Conservation (phyloP, 2,797 vertebrate species). For the Carapus acus region DNA sequence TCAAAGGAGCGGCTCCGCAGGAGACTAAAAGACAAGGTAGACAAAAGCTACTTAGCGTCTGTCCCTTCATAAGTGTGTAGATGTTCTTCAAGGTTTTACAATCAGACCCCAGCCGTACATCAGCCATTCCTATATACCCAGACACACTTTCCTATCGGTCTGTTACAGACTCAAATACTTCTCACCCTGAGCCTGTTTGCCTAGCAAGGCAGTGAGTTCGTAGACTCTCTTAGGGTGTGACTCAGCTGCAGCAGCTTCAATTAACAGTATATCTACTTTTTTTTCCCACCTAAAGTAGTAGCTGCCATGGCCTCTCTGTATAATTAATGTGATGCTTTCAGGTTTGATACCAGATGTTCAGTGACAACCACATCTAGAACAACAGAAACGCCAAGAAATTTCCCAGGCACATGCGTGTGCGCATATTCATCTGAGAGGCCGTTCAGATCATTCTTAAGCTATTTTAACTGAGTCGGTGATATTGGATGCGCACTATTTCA, state of each 20-base stretch:
- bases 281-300: no score
- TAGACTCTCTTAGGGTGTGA: constrained; percentile 27
- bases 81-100: constrained; percentile 32
- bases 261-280: no score
- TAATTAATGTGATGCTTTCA: no score
- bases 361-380: no score
- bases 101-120: constrained; percentile 22
- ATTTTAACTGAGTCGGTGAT: no score
- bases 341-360: no score
- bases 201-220: constrained; percentile 8
- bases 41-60: constrained; percentile 59
- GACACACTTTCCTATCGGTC: constrained; percentile 23
- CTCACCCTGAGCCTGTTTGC: constrained; percentile 23
- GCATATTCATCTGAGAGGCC: no score
- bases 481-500: no score
- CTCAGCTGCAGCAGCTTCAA: constrained; percentile 40
- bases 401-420: no score
- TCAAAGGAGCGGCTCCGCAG: constrained; percentile 93
- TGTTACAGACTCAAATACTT: constrained; percentile 20
- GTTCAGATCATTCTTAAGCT: no score
- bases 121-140: constrained; percentile 4
- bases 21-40: constrained; percentile 95
- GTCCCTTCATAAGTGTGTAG: constrained; percentile 50
- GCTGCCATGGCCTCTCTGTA: no score
- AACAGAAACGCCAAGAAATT: no score